Base-by-base conservation (phyloP, 2,113 vertebrate genomes). In the Rhinoderma darwinii region DNA sequence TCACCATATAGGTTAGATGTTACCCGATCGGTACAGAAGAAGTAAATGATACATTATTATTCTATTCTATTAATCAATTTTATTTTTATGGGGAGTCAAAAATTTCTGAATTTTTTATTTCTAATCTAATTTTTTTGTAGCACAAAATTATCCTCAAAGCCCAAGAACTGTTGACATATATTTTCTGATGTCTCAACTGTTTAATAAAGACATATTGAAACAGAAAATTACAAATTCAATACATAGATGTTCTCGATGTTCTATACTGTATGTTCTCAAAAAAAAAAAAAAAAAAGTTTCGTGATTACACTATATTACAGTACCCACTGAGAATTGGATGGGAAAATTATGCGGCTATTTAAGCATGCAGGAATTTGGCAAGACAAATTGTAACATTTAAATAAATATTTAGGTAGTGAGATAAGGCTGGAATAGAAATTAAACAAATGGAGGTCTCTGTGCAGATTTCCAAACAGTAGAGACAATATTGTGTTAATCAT, bases 331-430 rank as follows among this genome's bases (percentile, higher is more conserved):
- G 88, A 91, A 92, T 37, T 89, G 83, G 88, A 89, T 91, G 88
- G 90, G 89, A 90, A n/a, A 91, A 90, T 80, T 88, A 88, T 80
- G 90, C 66, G 0, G 89, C 87, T 90, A 89, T 88, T 91, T 88
- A 91, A 88, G 88, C 86, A 41, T 88, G 74, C 74, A 14, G 0
- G 90, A 84, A 88, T 89, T 92, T 92, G 89, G 89, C 89, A 92
- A 88, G 84, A 86, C 63, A 12, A 12, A 35, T 90, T 89, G 92
- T 91, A 91, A 59, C 50, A 87, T 88, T 88, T 89, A 90, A 84
- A 88, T 89, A 90, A 91, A 91, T 84, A 89, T 90, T 92, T 92
- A 88, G 90, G 84, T 32, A 91, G 88, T 78, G 76, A 82, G 86
- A 87, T 87, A 87, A 82, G 59, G 41, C 12, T 82, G 51, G 27